Conservation (phyloP, 2,888 invertebrate genomes). For the Sesia apiformis region DNA sequence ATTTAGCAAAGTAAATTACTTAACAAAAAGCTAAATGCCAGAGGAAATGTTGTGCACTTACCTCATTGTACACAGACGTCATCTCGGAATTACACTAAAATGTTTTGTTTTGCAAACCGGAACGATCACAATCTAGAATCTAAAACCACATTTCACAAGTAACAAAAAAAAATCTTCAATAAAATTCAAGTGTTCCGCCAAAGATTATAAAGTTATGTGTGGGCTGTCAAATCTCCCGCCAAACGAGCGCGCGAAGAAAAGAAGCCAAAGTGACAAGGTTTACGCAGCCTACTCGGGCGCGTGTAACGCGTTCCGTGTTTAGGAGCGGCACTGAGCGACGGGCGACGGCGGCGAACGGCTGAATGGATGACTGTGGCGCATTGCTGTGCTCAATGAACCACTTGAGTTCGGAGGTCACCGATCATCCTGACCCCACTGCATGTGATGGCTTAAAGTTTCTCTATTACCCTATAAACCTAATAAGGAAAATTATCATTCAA, state of each 20-base stretch:
- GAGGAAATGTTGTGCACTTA: slow-evolving; percentile 61
- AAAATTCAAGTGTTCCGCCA: background rate
- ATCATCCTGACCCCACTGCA: slow-evolving; percentile 51
- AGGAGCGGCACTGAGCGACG: slow-evolving; percentile 59
- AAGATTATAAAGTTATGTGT: slow-evolving; percentile 12
- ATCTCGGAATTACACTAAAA: slow-evolving; percentile 37
- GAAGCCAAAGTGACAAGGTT: slow-evolving; percentile 30
- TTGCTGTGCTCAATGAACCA: slow-evolving; percentile 69
- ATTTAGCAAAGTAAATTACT: slow-evolving; percentile 40
- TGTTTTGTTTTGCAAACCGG: slow-evolving; percentile 40
- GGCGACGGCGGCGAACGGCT: slow-evolving; percentile 31
- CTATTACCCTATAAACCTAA: slow-evolving; percentile 41
- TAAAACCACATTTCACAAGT: slow-evolving; percentile 46
- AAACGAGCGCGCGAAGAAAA: slow-evolving; percentile 30
- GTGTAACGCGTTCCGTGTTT: slow-evolving; percentile 68
- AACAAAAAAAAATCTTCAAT: background rate
- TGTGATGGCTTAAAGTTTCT: slow-evolving; percentile 44
- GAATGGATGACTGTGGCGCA: slow-evolving; percentile 50
- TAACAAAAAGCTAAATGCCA: slow-evolving; percentile 62
- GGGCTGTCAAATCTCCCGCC: slow-evolving; percentile 56
- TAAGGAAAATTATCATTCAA: background rate
- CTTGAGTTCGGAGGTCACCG: slow-evolving; percentile 66
- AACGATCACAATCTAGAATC: slow-evolving; percentile 45
- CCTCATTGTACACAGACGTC: slow-evolving; percentile 66
- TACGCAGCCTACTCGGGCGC: slow-evolving; percentile 51